These are phyloP conservation scores for Monochamus alternatus DNA, from an alignment of 2,888 invertebrate species.

Conservation along the genomic window DNA sequence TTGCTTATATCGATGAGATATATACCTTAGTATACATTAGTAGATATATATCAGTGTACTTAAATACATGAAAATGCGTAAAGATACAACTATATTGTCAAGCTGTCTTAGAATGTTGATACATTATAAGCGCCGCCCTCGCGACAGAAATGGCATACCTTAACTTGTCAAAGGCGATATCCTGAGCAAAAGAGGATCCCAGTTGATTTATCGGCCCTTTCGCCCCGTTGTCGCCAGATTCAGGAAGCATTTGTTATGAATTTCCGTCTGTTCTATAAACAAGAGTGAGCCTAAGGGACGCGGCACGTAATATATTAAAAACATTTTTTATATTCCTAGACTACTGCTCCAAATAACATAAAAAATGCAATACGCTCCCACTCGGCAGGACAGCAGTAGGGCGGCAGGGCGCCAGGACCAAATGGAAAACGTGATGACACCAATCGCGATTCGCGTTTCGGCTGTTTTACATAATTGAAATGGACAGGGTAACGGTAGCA, in stretches of 20 bases:
- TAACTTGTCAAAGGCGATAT: background rate
- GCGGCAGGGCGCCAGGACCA: background rate
- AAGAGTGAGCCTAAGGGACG: background rate
- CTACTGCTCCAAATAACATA: slow-evolving; percentile 16
- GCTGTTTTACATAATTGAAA: background rate
- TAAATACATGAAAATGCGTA: too few relatives aligned
- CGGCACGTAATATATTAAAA: slow-evolving; percentile 32
- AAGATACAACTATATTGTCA: too few relatives aligned
- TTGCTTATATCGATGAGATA: too few relatives aligned
- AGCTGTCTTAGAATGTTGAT: too few relatives aligned
- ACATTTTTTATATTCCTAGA: slow-evolving; percentile 18
- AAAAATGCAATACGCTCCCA: slow-evolving; percentile 12
- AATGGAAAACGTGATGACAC: background rate
- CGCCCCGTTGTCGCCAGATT: background rate
- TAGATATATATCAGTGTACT: too few relatives aligned
- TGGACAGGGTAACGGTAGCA: background rate
- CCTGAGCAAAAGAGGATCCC: background rate
- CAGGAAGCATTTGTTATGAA: background rate
- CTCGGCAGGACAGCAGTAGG: background rate
- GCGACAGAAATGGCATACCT: too few relatives aligned
- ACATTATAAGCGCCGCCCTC: too few relatives aligned
- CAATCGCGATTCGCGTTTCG: background rate
- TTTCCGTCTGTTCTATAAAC: slow-evolving; percentile 4
- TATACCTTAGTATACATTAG: too few relatives aligned
- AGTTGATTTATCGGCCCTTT: background rate